These are phyloP conservation scores for Mohoua ochrocephala DNA, from an alignment of 2,113 vertebrate genomes.

Conservation along the genomic window DNA sequence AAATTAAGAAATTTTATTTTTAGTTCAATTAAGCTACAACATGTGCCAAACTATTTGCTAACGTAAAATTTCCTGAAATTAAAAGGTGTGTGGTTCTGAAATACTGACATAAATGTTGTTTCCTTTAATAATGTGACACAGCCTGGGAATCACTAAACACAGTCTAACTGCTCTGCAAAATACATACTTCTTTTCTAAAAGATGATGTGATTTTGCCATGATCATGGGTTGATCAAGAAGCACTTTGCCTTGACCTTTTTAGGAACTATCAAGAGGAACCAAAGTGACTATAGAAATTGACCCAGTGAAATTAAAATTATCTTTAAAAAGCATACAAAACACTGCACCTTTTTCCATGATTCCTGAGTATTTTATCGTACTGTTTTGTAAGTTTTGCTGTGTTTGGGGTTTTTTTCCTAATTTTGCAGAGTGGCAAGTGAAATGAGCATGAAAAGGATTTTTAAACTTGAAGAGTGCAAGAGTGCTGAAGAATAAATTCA, in stretches of 20 bases:
- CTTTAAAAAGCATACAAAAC: not conserved
- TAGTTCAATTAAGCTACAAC: not conserved
- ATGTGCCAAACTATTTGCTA: not conserved
- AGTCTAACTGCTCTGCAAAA: not conserved
- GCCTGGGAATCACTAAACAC: not conserved
- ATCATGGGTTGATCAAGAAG: not conserved
- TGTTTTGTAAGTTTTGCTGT: not conserved
- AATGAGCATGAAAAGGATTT: not conserved
- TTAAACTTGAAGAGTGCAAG: not conserved
- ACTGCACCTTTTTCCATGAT: not conserved
- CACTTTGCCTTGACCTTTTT: not conserved
- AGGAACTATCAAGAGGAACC: not conserved
- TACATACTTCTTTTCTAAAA: not conserved
- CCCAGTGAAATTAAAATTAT: not conserved
- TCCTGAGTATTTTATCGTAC: not conserved
- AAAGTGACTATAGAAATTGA: not conserved
- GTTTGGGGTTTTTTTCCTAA: fast-evolving
- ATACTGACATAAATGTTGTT: not conserved
- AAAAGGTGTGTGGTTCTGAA: not conserved
- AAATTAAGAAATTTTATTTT: not conserved
- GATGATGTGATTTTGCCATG: not conserved
- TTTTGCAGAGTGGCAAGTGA: not conserved
- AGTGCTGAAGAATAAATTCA: not conserved
- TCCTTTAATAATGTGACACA: not conserved
- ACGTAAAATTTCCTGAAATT: not conserved